Base-by-base conservation (phyloP, 2,113 vertebrate species). In the Semicossyphus pulcher region DNA sequence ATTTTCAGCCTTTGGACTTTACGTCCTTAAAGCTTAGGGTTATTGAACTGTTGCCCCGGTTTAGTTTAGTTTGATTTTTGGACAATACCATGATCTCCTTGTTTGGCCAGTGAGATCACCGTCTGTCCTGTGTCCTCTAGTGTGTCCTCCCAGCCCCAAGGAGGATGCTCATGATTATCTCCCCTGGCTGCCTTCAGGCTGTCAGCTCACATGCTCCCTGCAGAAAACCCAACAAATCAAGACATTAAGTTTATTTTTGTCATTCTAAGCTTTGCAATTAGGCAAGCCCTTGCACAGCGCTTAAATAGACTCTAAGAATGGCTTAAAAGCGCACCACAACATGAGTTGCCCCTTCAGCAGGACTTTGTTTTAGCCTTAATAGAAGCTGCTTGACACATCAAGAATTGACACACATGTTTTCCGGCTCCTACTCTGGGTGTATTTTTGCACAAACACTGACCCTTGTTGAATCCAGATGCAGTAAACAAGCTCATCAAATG, bases 401-500 rank as follows among this genome's bases (percentile, higher is more conserved):
- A 15, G 23, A 14, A 31, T 72, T 18, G 61, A 42, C 10, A 29
- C 53, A n/a, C 28, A 21, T 16, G n/a, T n/a, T n/a, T n/a, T n/a
- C n/a, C n/a, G n/a, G n/a, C n/a, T n/a, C n/a, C n/a, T n/a, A n/a
- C 20, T n/a, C 41, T 44, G 41, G 18, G 41, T n/a, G 41, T 44
- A 18, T 44, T 44, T 42, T 44, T 44, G 7, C n/a, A 67, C 54
- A 65, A 61, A 76, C 68, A 25, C 45, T 63, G 77, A 83, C 68
- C 78, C 52, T 45, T 52, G 62, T 75, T 51, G 25, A 70, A 65
- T 67, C 66, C 64, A 31, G 14, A 57, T 57, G 58, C 34, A 18
- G 45, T 75, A 87, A 88, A 83, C 72, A 86, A 79, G 58, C 69
- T 74, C 65, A 73, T 88, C 81, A 88, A 79, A 86, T 74, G 34